Percentiles rank a stretch among this genome's conserved stretches.
Evolutionary conservation across 2,888 invertebrate species (phyloP).

Genomic region (Oscheius myriophilus): DNA sequence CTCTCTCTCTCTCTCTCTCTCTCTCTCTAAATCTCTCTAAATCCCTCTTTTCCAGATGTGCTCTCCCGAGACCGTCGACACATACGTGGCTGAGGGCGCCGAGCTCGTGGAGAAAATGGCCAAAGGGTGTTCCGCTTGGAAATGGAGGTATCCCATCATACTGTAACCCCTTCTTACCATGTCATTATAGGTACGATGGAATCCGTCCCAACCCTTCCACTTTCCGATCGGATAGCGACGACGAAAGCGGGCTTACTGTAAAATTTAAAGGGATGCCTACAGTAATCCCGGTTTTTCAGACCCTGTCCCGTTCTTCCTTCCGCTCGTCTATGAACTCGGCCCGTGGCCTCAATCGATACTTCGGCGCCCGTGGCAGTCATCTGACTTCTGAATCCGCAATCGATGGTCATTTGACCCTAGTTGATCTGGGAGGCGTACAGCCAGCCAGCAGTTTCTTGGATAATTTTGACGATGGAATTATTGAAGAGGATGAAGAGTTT

Average conservation of each 20-base stretch:
- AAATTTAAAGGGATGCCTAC: too few species aligned
- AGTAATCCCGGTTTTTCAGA: constrained; percentile 41
- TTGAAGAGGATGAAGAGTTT: constrained; percentile 56
- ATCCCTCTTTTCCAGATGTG: constrained; percentile 29
- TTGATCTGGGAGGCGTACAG: constrained; percentile 7
- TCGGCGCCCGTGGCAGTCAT: constrained; percentile 37
- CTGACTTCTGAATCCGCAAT: constrained; percentile 34
- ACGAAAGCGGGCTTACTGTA: constrained; percentile 34
- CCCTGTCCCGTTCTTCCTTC: constrained; percentile 63
- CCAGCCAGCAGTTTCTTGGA: background rate
- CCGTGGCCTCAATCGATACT: constrained; percentile 60
- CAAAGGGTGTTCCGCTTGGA: constrained; percentile 43
- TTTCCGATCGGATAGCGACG: constrained; percentile 51
- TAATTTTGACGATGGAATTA: constrained; percentile 28
- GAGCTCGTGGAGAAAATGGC: constrained; percentile 37
- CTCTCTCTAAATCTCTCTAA: too few species aligned
- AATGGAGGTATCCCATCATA: constrained; percentile 46
- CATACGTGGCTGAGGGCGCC: constrained; percentile 42
- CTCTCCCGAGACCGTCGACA: constrained; percentile 22
- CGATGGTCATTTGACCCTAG: constrained; percentile 2
- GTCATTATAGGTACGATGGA: constrained; percentile 52
- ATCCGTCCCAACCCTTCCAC: constrained; percentile 37
- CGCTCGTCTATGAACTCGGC: constrained; percentile 61
- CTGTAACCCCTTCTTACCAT: too few species aligned
- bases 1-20: too few species aligned